phyloP scores from a whole-genome alignment of 2,113 vertebrate genomes.

The Scartelaos histophorus region DNA sequence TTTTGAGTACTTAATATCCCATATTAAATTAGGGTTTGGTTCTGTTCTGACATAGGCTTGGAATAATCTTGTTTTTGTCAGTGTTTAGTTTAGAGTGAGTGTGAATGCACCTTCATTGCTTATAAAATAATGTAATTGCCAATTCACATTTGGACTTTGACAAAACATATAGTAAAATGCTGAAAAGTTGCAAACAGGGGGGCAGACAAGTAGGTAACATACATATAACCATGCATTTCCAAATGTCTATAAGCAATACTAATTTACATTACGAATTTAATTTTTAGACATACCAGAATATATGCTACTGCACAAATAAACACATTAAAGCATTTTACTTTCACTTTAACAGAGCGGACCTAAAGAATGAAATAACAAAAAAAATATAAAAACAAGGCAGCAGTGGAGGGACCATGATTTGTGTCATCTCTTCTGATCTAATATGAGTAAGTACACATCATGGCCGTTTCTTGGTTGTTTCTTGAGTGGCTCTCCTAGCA shows the following conservation, averaged over 20 bases:
- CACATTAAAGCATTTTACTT: neutral
- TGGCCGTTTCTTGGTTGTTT: no score
- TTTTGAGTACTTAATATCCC: neutral
- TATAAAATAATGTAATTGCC: neutral
- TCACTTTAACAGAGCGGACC: neutral
- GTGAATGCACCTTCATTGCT: neutral
- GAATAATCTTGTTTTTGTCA: neutral
- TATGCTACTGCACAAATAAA: neutral
- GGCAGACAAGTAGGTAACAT: no score
- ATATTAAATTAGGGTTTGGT: neutral
- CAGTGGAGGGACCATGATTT: neutral
- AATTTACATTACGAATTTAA: no score
- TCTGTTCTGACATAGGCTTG: neutral
- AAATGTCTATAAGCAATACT: no score
- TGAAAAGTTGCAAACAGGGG: no score
- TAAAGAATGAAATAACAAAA: neutral
- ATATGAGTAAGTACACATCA: no score
- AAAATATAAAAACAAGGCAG: neutral
- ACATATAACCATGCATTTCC: no score
- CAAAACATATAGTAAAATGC: neutral
- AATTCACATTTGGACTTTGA: neutral
- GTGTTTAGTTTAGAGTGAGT: neutral
- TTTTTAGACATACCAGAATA: neutral
- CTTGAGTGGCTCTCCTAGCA: no score
- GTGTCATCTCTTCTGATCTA: neutral